These are phyloP conservation scores for Diogma glabrata DNA, from an alignment of 2,888 invertebrate genomes.

Conservation along the genomic window DNA sequence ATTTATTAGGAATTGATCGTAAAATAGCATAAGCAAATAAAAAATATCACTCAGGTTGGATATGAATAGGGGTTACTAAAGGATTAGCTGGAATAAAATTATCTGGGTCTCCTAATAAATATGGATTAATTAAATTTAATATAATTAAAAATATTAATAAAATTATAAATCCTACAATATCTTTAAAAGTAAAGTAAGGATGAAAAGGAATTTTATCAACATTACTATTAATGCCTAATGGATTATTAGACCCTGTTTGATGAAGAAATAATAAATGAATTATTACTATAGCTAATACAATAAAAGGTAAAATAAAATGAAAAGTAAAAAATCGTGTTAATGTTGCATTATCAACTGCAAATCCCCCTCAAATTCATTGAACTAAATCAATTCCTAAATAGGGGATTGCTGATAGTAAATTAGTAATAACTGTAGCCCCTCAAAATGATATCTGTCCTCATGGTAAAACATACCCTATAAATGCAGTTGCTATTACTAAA, in stretches of 20 bases:
- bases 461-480: slow-evolving; percentile 61
- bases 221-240: slow-evolving; percentile 51
- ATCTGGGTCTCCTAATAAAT: slow-evolving; percentile 55
- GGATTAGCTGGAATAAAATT: slow-evolving; percentile 50
- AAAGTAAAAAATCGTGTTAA: slow-evolving; percentile 65
- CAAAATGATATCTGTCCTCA: slow-evolving; percentile 71
- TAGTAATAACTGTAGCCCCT: slow-evolving; percentile 70
- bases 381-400: too few relatives aligned
- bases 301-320: slow-evolving; percentile 61
- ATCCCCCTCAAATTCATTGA: too few relatives aligned
- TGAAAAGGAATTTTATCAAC: slow-evolving; percentile 58
- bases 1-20: slow-evolving; percentile 68
- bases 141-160: too few relatives aligned
- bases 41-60: slow-evolving; percentile 79
- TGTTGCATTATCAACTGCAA: slow-evolving; percentile 59
- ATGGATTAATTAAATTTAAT: slow-evolving; percentile 44
- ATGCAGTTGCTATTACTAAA: slow-evolving; percentile 52
- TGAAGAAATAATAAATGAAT: slow-evolving; percentile 55
- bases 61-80: slow-evolving; percentile 53
- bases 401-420: too few relatives aligned
- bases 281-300: slow-evolving; percentile 47
- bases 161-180: slow-evolving; percentile 48
- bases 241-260: slow-evolving; percentile 56
- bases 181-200: slow-evolving; percentile 52
- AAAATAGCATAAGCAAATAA: slow-evolving; percentile 71